Conservation (phyloP, 2,797 vertebrate genomes). For the Helicolenus hilgendorfi region DNA sequence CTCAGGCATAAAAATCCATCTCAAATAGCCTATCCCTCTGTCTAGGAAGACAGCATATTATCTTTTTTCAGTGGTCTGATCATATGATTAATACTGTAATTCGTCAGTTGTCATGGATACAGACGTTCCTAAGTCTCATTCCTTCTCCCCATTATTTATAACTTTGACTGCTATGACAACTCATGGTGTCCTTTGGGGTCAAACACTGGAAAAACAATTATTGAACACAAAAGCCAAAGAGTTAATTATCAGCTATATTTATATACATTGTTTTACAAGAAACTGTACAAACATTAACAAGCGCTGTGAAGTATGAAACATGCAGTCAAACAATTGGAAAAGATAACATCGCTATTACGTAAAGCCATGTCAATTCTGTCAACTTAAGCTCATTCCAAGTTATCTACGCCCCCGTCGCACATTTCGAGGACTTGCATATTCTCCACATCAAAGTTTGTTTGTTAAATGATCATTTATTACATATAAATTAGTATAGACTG, state of each 20-base stretch:
- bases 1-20: slow-evolving; percentile 1
- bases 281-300: not conserved
- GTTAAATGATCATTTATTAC: not conserved
- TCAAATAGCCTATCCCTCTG: not conserved
- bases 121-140: not conserved
- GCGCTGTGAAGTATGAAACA: not conserved
- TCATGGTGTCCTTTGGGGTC: not conserved
- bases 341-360: not conserved
- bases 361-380: not conserved
- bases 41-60: not conserved
- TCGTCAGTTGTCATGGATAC: slow-evolving; percentile 9
- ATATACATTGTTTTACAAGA: not conserved
- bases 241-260: not conserved
- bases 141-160: not conserved
- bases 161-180: not conserved
- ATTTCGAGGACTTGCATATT: not conserved
- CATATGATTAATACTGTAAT: not conserved
- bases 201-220: not conserved
- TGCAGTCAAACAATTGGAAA: not conserved
- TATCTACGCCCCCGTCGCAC: not conserved
- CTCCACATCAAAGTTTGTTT: not conserved
- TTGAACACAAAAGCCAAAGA: not conserved
- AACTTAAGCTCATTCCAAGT: not conserved
- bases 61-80: not conserved
- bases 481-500: not conserved